A percentile compares a stretch with the other conserved stretches of the same genome.
These are phyloP conservation scores for Gnathonemus longibarbis DNA, from an alignment of 2,113 vertebrate genomes.

Conservation along the genomic window DNA sequence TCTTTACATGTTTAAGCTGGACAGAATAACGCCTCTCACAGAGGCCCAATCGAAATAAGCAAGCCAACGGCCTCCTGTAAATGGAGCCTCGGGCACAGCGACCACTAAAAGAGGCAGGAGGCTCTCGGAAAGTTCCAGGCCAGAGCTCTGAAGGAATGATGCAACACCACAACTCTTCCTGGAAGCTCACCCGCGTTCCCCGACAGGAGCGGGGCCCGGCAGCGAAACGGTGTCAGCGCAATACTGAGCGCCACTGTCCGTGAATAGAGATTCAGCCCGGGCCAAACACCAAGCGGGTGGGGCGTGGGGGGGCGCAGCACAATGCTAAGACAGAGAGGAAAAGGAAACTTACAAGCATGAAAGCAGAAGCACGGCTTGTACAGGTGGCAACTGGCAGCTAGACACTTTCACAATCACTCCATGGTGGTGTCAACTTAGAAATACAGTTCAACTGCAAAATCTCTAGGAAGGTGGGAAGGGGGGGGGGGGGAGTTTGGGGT, in stretches of 20 bases:
- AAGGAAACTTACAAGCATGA: neutral
- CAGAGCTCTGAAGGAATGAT: neutral
- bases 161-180: slow-evolving; percentile 1
- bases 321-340: neutral
- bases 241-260: neutral
- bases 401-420: neutral
- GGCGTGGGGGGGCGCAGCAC: neutral
- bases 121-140: neutral
- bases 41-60: neutral
- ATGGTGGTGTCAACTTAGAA: neutral
- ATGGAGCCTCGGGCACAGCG: neutral
- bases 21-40: neutral
- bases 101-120: neutral
- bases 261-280: neutral
- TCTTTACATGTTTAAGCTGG: neutral
- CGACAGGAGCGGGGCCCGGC: neutral
- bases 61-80: too few relatives aligned
- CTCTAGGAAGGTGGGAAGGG: neutral
- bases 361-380: neutral
- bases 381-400: neutral
- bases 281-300: neutral
- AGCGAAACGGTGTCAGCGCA: neutral
- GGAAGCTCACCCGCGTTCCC: neutral
- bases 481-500: neutral
- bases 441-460: neutral